Evolutionary conservation across 2,113 vertebrate genomes (phyloP).

Genomic region (Galeopterus variegatus): DNA sequence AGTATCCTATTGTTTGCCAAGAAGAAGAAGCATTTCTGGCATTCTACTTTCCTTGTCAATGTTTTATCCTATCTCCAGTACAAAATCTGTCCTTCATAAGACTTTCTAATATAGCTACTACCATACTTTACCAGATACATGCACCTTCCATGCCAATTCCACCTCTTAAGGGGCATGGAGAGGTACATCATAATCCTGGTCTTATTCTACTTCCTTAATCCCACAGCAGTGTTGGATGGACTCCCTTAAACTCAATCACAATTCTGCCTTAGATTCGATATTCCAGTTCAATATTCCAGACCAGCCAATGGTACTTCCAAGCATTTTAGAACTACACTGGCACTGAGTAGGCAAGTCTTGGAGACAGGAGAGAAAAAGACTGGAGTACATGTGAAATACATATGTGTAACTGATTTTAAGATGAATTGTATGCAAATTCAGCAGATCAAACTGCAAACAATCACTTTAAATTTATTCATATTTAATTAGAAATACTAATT

Average conservation of each 20-base stretch:
- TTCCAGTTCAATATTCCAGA: not conserved
- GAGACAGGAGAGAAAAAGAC: not conserved
- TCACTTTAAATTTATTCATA: not conserved
- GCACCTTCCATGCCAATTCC: not conserved
- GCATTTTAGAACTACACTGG: not conserved
- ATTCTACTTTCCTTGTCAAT: conserved; percentile 1
- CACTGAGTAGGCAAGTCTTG: not conserved
- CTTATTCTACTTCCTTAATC: not conserved
- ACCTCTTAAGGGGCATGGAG: not conserved
- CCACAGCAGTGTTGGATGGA: not conserved
- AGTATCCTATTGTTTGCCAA: not conserved
- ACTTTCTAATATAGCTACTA: conserved; percentile 17
- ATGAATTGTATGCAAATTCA: not conserved
- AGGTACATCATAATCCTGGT: not conserved
- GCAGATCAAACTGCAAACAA: not conserved
- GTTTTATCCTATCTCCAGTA: not conserved
- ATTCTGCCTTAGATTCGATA: not conserved
- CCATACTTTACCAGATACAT: not conserved
- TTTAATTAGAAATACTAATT: conserved; percentile 55
- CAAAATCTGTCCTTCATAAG: conserved; percentile 26
- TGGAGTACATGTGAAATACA: not conserved
- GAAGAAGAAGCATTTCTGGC: not conserved
- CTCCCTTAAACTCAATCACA: not conserved
- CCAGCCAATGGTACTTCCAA: not conserved
- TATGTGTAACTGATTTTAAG: conserved; percentile 29